Evolutionary conservation across 2,113 vertebrate species (phyloP).

Genomic region (Callorhinus ursinus): DNA sequence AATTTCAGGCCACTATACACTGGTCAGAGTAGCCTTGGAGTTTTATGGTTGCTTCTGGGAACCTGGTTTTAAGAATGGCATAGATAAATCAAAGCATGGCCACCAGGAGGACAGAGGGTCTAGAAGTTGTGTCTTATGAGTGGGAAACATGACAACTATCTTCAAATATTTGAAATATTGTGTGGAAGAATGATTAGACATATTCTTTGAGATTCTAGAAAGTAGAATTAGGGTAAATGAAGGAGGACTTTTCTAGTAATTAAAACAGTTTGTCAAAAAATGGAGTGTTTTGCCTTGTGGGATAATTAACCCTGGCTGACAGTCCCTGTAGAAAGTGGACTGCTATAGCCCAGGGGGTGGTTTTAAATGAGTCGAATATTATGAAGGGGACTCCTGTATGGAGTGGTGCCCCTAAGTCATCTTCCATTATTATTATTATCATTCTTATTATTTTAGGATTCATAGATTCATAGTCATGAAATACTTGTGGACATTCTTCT

Average conservation of each 20-base stretch:
- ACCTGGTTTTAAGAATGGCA: not conserved
- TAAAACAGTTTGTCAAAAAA: not conserved
- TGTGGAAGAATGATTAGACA: not conserved
- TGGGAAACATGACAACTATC: not conserved
- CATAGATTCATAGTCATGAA: not conserved
- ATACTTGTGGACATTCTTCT: not conserved
- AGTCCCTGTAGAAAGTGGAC: not conserved
- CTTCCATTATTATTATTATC: not conserved
- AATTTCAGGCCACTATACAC: not conserved
- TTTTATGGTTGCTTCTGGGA: not conserved
- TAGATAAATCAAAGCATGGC: not conserved
- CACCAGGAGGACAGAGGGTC: not conserved
- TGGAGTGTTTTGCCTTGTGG: not conserved
- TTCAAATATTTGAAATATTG: not conserved
- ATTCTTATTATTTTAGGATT: slow-evolving; percentile 33
- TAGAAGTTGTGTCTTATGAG: not conserved
- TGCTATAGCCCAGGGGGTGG: not conserved
- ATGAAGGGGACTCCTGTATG: not conserved
- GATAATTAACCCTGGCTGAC: not conserved
- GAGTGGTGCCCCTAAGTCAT: not conserved
- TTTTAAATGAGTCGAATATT: not conserved
- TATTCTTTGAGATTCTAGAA: slow-evolving; percentile 17
- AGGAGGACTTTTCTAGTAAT: slow-evolving; percentile 7
- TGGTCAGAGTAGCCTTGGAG: not conserved
- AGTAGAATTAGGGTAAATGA: slow-evolving; percentile 12